Evolutionary conservation across 1,140 invertebrate species (phyloP), one percentile per base, ranked within the genome.

Genomic region (Doryteuthis pealeii): DNA sequence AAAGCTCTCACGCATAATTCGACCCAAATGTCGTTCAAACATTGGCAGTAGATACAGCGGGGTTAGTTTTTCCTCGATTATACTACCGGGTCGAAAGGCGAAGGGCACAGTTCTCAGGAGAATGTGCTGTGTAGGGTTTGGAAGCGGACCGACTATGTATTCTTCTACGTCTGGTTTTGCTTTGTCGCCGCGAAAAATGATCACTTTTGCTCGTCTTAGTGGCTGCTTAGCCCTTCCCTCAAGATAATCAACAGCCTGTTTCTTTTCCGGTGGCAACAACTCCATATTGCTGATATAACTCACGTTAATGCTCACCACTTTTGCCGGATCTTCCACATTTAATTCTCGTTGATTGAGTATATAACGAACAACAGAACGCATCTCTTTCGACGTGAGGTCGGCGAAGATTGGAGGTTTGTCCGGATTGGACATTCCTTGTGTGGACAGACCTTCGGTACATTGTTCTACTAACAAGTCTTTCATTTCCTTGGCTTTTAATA

Each of bases 221-320:
- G 85, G 85, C 70, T 75, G 75, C 4, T 62, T 45, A 12, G 74
- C 77, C 1, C 75, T 73, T 4, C 77, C 76, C 12, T 79, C 73
- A n/a, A 86, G 74, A 70, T 79, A 84, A 4, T 77, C 70, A 3
- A 85, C 15, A 14, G 83, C 81, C 0, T 78, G 76, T 10, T 73
- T 22, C 74, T 86, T 77, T 74, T 77, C 79, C 22, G 76, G 76
- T 2, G 82, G 79, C n/a, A 82, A 72, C 8, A 84, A 73, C 73
- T 86, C 85, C 28, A 86, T 83, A 32, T 79, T 71, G 72, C 83
- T 83, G 26, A 86, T 80, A 30, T 79, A 81, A 66, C 80, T 85
- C n/a, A 76, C 74, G 6, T 79, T 76, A 6, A 84, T 78, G n/a
- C 8, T 72, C 10, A 6, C 26, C 1, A 78, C 81, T 15, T 58